phyloP scores from a whole-genome alignment of 2,888 invertebrate genomes.

The Latrodectus elegans region DNA sequence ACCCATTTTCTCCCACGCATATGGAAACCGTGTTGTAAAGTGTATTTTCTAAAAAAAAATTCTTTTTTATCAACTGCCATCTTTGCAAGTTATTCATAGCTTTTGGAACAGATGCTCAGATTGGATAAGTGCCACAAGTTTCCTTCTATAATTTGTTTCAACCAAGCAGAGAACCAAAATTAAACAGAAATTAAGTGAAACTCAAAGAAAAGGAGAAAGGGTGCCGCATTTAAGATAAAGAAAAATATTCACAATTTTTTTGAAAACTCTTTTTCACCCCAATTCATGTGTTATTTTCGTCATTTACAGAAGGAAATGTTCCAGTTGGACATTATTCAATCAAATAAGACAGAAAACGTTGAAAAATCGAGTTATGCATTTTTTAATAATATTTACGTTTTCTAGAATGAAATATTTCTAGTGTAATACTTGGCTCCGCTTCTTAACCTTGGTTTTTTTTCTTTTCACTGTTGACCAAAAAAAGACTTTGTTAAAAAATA shows the following conservation, averaged over 20 bases:
- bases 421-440: no score
- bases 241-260: conserved; percentile 14
- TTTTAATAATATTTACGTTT: no score
- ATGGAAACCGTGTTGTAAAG: conserved; percentile 30
- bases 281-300: no score
- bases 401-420: no score
- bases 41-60: conserved; percentile 16
- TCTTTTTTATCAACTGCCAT: conserved; percentile 22
- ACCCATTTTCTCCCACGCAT: conserved; percentile 49
- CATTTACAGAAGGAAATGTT: no score
- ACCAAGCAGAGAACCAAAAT: conserved; percentile 38
- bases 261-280: background rate
- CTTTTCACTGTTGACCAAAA: no score
- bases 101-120: conserved; percentile 31
- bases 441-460: no score
- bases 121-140: conserved; percentile 41
- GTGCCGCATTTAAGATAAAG: conserved; percentile 48
- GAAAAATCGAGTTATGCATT: no score
- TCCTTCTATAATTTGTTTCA: conserved; percentile 27
- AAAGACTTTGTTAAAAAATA: no score
- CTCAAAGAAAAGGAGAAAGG: conserved; percentile 15
- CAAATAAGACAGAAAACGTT: no score
- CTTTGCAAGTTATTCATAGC: conserved; percentile 63
- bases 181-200: conserved; percentile 63
- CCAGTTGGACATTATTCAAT: no score